Conservation (phyloP, 2,888 invertebrate genomes). For the Hypercompe scribonia region DNA sequence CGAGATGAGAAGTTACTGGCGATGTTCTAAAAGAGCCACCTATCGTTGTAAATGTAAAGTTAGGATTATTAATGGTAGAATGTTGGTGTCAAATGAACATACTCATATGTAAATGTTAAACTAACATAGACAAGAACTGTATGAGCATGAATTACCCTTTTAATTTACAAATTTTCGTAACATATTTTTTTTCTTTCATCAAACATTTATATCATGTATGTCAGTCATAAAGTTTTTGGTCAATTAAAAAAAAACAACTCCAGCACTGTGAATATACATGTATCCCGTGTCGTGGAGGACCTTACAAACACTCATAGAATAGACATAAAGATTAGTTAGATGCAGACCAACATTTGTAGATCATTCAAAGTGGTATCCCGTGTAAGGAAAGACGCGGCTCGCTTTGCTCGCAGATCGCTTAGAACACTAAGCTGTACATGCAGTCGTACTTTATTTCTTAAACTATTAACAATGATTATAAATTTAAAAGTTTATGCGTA, state of each 20-base stretch:
- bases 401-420: no score
- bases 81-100: constrained; percentile 60
- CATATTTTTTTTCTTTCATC: background rate
- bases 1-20: constrained; percentile 67
- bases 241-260: background rate
- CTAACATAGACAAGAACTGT: background rate
- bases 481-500: background rate
- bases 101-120: constrained; percentile 47
- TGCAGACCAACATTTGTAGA: no score
- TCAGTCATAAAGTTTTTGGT: background rate
- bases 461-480: background rate
- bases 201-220: background rate
- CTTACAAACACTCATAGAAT: background rate
- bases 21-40: constrained; percentile 65
- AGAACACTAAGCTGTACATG: no score
- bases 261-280: no score
- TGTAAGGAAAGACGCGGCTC: no score
- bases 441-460: background rate
- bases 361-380: no score
- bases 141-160: background rate
- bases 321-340: no score
- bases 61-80: constrained; percentile 60
- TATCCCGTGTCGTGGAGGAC: background rate
- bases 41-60: constrained; percentile 66
- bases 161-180: background rate